Base-by-base conservation (phyloP, 1,140 invertebrate genomes). In the Hirudo medicinalis region DNA sequence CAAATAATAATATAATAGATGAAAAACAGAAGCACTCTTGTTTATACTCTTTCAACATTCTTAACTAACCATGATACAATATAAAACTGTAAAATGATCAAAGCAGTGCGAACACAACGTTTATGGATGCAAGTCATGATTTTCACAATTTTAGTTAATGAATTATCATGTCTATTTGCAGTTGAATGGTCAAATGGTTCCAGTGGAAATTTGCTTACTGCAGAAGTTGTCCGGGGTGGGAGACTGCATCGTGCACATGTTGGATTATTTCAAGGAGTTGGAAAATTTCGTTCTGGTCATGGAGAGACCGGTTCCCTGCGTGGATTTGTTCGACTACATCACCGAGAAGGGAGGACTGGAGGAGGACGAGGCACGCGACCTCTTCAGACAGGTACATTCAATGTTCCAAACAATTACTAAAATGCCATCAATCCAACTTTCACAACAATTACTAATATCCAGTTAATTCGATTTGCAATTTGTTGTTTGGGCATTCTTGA, bases 271-370 rank as follows among this genome's bases (percentile, higher is more conserved):
- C 76, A 85, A 87, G 75, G 77, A 83, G 40, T 75, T 80, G 11
- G 86, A 85, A 71, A 78, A 78, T 69, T 84, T 80, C 77, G 81
- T 89, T 32, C 85, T 88, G 67, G 82, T 89, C 17, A 87, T 88
- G 84, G 87, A 88, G 77, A 77, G 86, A 70, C 86, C 87, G n/a
- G 85, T 86, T 69, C 82, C 83, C 25, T 85, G 83, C 72, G 85
- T 86, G 76, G 87, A 88, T 76, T 81, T 88, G 63, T 89, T 88
- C 77, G 87, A 88, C 78, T 88, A 85, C 77, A 88, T 88, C 72
- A 86, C 86, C 19, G 86, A 87, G 76, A 83, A 84, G 74, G 85
- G 84, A 32, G 80, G 83, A 54, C 77, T 89, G 2, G 81, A 82
- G 36, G 87, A 88, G 76, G 76, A 80, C 22, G 75, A 85, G 49